A percentile compares a stretch with the other conserved stretches of the same genome.
These are phyloP conservation scores for Lepidocyrtinus sp. DNA, from an alignment of 2,888 invertebrate genomes.

Conservation along the genomic window DNA sequence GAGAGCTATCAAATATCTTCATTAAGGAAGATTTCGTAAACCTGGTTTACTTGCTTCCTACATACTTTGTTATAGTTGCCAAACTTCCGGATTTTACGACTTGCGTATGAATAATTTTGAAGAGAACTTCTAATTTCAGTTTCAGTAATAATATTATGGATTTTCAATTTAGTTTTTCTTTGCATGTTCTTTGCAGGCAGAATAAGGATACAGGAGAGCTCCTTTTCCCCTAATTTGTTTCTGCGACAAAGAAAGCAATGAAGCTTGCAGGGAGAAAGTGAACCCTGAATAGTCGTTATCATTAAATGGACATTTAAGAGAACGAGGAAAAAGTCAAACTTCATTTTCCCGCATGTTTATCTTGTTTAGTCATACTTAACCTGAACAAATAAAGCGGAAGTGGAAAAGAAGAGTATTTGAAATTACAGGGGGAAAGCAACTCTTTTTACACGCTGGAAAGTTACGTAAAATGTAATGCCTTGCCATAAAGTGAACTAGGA, in stretches of 20 bases:
- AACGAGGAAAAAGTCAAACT: background rate
- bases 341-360: background rate
- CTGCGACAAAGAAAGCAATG: no score
- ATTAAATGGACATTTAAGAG: background rate
- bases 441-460: background rate
- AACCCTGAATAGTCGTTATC: background rate
- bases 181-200: no score
- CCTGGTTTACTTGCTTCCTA: background rate
- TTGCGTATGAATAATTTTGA: background rate
- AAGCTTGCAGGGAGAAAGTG: background rate
- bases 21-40: background rate
- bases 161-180: conserved; percentile 5
- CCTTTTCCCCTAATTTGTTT: no score
- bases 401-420: no score
- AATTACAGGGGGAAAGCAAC: background rate
- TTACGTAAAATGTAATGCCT: background rate
- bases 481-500: background rate
- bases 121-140: background rate
- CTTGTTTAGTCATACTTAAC: no score
- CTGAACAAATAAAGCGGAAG: conserved; percentile 4
- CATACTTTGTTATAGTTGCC: background rate
- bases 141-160: background rate
- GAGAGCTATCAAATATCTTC: background rate
- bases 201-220: no score
- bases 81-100: conserved; percentile 4